Percentiles rank a stretch among this genome's conserved stretches.
These are phyloP conservation scores for Drosophila mimica DNA, from an alignment of 2,888 invertebrate genomes.

Conservation along the genomic window DNA sequence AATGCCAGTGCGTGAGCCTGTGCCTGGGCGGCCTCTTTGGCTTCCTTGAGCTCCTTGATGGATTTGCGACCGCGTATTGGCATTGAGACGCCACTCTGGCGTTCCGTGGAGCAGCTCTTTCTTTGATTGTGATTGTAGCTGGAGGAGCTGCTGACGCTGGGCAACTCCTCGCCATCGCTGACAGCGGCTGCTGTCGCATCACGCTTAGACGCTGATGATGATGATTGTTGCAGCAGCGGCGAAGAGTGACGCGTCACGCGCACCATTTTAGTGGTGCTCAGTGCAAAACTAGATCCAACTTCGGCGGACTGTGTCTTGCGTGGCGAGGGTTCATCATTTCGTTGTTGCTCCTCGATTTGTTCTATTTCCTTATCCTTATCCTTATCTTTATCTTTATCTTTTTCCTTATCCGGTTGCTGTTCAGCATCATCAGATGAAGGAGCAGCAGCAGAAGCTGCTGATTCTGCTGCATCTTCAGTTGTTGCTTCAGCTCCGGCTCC, in stretches of 20 bases:
- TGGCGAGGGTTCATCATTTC: slow-evolving; percentile 1
- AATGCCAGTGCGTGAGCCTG: slow-evolving; percentile 23
- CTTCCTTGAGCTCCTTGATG: slow-evolving; percentile 73
- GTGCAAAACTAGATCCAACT: slow-evolving; percentile 2
- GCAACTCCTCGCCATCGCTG: slow-evolving; percentile 52
- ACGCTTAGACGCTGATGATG: neutral
- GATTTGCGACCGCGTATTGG: slow-evolving; percentile 79
- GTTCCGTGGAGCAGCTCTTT: slow-evolving; percentile 63
- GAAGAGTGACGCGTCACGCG: slow-evolving; percentile 79
- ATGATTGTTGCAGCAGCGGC: slow-evolving; percentile 53
- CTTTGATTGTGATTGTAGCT: slow-evolving; percentile 25
- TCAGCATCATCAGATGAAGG: slow-evolving; percentile 34
- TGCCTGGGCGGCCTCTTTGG: slow-evolving; percentile 55
- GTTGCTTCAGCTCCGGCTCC: slow-evolving; percentile 40
- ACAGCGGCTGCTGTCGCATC: slow-evolving; percentile 8
- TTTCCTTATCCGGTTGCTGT: slow-evolving; percentile 26
- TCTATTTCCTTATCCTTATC: slow-evolving; percentile 27
- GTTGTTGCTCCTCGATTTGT: slow-evolving; percentile 2
- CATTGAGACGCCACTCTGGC: slow-evolving; percentile 20
- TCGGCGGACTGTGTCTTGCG: slow-evolving; percentile 29
- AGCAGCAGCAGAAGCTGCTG: slow-evolving; percentile 32
- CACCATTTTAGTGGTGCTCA: slow-evolving; percentile 41
- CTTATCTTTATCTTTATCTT: slow-evolving; percentile 30
- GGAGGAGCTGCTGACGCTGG: slow-evolving; percentile 29
- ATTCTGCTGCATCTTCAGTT: slow-evolving; percentile 12